These are phyloP conservation scores for Drosophila vallismaia DNA, from an alignment of 2,888 invertebrate genomes.

Conservation along the genomic window DNA sequence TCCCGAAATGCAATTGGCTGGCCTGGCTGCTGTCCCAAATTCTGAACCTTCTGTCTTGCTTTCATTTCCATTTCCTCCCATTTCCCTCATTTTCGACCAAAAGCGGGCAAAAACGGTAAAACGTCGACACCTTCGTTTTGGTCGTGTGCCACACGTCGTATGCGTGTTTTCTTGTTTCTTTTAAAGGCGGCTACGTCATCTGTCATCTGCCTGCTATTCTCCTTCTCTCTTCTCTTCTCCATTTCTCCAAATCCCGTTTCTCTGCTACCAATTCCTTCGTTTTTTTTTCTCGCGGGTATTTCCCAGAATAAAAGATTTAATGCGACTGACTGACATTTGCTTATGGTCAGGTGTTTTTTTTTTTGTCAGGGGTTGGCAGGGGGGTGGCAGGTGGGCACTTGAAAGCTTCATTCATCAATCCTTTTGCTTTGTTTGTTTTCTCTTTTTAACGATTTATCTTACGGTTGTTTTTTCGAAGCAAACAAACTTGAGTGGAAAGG, in stretches of 20 bases:
- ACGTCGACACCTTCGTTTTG: conserved; percentile 49
- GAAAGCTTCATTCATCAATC: conserved; percentile 31
- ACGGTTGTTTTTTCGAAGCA: not conserved
- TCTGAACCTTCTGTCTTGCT: conserved; percentile 46
- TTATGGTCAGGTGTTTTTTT: conserved; percentile 22
- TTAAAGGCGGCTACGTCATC: conserved; percentile 70
- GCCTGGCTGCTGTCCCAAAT: conserved; percentile 42
- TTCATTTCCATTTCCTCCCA: conserved; percentile 10
- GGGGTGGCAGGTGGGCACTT: conserved; percentile 1
- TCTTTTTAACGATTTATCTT: not conserved
- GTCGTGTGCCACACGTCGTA: conserved; percentile 73
- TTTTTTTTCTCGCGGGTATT: conserved; percentile 69
- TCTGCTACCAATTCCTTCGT: conserved; percentile 9
- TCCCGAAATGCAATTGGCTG: conserved; percentile 53
- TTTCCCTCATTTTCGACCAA: conserved; percentile 33
- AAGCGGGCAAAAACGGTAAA: conserved; percentile 2
- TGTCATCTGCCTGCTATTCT: conserved; percentile 56
- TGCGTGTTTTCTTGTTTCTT: conserved; percentile 73
- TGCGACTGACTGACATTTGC: conserved; percentile 38
- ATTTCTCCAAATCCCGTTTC: conserved; percentile 59
- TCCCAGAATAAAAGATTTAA: conserved; percentile 57
- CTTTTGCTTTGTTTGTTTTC: conserved; percentile 8
- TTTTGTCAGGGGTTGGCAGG: not conserved
- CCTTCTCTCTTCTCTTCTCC: conserved; percentile 14
- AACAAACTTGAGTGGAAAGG: not conserved